A percentile compares a stretch with the other conserved stretches of the same genome.
Conservation (phyloP, 1,140 invertebrate species). For the Pachyrhynchus sulphureomaculatus region DNA sequence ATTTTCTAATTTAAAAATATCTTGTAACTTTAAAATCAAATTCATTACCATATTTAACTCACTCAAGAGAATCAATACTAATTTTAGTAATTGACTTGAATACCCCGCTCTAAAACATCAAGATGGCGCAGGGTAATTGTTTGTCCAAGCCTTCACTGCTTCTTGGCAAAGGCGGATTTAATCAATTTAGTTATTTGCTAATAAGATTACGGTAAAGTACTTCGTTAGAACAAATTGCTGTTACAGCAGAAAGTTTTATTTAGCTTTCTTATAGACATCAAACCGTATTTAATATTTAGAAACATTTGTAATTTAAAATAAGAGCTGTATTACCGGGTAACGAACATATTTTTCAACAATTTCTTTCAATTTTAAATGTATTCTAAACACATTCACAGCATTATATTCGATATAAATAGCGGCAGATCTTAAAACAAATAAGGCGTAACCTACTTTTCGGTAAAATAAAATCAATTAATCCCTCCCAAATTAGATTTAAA, state of each 20-base stretch:
- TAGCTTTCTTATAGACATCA: conserved; percentile 15
- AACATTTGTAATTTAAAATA: not conserved
- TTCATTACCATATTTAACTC: not conserved
- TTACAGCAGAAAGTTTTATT: conserved; percentile 24
- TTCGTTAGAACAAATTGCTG: conserved; percentile 30
- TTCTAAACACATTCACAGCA: too few species aligned
- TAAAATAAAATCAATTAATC: too few species aligned
- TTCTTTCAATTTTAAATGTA: too few species aligned
- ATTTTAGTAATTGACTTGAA: conserved; percentile 21
- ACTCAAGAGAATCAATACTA: conserved; percentile 4
- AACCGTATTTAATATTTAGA: conserved; percentile 12
- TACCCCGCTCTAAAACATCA: conserved; percentile 16
- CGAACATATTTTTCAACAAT: not conserved
- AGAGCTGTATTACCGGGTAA: not conserved
- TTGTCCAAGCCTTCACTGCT: conserved; percentile 21
- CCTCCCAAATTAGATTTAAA: too few species aligned
- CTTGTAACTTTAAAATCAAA: too few species aligned
- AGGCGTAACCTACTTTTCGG: too few species aligned
- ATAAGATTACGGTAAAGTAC: conserved; percentile 30
- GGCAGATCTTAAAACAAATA: too few species aligned
- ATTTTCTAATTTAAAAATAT: too few species aligned
- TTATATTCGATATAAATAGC: not conserved
- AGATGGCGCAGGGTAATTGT: conserved; percentile 23
- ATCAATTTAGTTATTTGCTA: conserved; percentile 31
- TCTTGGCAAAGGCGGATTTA: conserved; percentile 26